Base-by-base conservation (phyloP, 2,888 invertebrate genomes). In the Lasioglossum pauxillum region DNA sequence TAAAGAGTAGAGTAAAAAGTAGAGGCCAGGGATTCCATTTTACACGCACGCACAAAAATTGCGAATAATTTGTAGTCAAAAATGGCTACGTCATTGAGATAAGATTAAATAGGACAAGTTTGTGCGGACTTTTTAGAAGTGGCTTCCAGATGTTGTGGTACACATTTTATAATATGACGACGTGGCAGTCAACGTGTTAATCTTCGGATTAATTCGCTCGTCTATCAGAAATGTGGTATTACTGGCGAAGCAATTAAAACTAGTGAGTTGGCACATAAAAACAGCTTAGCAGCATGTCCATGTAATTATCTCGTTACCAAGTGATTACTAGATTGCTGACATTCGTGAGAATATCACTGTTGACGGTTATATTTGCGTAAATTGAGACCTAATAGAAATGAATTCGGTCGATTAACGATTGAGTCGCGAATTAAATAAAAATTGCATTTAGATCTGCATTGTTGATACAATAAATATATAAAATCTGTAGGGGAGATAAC, bases 201-300 rank as follows among this genome's bases (percentile, higher is more conserved):
- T 64, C 64, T 64, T 31, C 27, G 16, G 64, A 64, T 64, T 64
- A 27, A 31, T 31, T 27, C 16, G 31, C 31, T 64, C 64, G 64
- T 7, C 64, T 64, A 64, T 64, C 64, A 16, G 64, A 16, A 16
- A 23, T 31, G 31, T 31, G 16, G 31, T 64, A 64, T 64, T 64
- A 64, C 27, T 64, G 27, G 5, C 27, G 16, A 0, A 16, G 64
- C 64, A 64, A 64, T 64, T 64, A 64, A 64, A 31, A 12, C 64
- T 64, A 64, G 64, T 64, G 64, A 64, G 27, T 64, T 31, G 64
- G 64, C 64, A 64, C 14, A 64, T 64, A 64, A 64, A 64, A 64
- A 64, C 64, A 64, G 31, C 64, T 31, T 31, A 2, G 16, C 16
- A 64, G 31, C 64, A 16, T 64, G 31, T 64, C n/a, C 31, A 16